Conservation (phyloP, 2,113 vertebrate species). For the Bubo bubo region DNA sequence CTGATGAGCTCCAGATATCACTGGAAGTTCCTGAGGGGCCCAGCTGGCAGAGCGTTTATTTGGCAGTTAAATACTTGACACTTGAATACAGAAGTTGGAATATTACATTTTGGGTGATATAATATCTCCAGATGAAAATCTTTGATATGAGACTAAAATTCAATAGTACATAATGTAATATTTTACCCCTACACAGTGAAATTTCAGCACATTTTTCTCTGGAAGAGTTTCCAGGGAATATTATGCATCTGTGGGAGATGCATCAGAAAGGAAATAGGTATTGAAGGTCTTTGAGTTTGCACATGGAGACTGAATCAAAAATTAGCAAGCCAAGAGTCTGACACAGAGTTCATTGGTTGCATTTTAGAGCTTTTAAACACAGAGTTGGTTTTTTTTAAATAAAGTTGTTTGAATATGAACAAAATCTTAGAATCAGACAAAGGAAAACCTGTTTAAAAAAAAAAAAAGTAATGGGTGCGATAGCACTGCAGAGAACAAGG, state of each 20-base stretch:
- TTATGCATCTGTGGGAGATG: neutral
- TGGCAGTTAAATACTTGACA: conserved; percentile 21
- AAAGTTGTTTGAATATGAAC: neutral
- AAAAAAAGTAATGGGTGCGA: neutral
- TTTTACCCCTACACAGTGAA: conserved; percentile 18
- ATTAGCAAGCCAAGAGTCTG: neutral
- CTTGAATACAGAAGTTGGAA: conserved; percentile 7
- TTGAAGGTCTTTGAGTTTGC: neutral
- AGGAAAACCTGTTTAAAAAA: neutral
- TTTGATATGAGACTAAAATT: conserved; percentile 21
- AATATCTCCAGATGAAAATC: conserved; percentile 34
- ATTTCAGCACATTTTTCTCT: conserved; percentile 9
- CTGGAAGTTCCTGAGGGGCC: neutral
- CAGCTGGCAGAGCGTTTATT: conserved; percentile 9
- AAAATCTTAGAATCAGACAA: neutral
- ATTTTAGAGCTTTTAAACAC: neutral
- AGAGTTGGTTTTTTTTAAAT: neutral
- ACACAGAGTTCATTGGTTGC: neutral
- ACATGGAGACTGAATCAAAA: neutral
- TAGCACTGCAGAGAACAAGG: neutral
- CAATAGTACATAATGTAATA: neutral
- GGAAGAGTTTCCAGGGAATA: neutral
- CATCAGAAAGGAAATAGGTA: neutral
- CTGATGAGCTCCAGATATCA: conserved; percentile 25
- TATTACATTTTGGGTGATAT: conserved; percentile 27